Percentiles rank a stretch among this genome's conserved stretches.
These are phyloP conservation scores for Ficedula albicollis DNA, from an alignment of 2,797 vertebrate species.

Conservation along the genomic window DNA sequence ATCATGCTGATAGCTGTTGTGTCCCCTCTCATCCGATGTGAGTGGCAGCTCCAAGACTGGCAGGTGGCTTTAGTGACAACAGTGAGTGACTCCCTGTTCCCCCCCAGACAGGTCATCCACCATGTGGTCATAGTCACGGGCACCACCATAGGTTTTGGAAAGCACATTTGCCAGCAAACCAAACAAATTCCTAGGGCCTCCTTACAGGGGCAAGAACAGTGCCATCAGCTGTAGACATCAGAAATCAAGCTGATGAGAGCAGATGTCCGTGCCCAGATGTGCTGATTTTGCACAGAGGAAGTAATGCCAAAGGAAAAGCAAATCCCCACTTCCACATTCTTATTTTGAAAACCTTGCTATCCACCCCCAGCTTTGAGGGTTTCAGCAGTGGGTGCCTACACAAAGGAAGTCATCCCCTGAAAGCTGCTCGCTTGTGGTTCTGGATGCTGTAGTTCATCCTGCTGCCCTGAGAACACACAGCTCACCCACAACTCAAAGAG, in stretches of 20 bases:
- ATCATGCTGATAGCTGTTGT: conserved; percentile 94
- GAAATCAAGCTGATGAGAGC: neutral
- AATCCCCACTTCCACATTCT: neutral
- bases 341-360: neutral
- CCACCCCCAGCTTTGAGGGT: neutral
- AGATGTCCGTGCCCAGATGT: rapidly evolving
- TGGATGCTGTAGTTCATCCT: neutral
- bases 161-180: neutral
- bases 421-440: rapidly evolving
- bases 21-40: conserved; percentile 90
- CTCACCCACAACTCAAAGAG: neutral
- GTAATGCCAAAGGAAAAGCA: neutral
- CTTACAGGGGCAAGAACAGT: neutral
- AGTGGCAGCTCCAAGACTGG: conserved; percentile 92
- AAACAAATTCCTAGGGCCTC: neutral
- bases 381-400: neutral
- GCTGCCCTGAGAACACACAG: neutral
- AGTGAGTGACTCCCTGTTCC: conserved; percentile 76
- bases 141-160: neutral
- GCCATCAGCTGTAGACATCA: neutral
- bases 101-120: neutral
- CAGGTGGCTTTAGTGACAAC: conserved; percentile 94
- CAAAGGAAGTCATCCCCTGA: neutral
- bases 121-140: neutral
- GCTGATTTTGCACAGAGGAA: neutral